Evolutionary conservation across 2,888 invertebrate species (phyloP).

Genomic region (Lysandra coridon): DNA sequence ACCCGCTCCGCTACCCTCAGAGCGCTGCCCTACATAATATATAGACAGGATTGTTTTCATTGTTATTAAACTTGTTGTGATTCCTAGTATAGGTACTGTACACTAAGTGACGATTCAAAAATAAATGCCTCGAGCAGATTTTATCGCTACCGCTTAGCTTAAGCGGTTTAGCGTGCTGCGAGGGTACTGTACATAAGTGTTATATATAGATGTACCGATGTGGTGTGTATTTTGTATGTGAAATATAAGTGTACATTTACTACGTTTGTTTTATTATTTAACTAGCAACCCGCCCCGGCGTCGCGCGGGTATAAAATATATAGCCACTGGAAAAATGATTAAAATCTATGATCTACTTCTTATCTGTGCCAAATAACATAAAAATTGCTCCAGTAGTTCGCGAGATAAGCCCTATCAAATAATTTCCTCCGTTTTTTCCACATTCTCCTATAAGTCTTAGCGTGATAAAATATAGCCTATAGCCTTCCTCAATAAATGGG

Average conservation of each 20-base stretch:
- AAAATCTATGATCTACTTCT: too few relatives aligned
- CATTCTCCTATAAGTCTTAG: too few relatives aligned
- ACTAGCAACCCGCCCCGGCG: too few relatives aligned
- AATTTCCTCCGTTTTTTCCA: too few relatives aligned
- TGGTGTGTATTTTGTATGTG: slow-evolving; percentile 74
- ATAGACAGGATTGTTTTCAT: slow-evolving; percentile 25
- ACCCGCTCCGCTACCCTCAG: slow-evolving; percentile 26
- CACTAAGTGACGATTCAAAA: slow-evolving; percentile 1
- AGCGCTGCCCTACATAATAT: not conserved
- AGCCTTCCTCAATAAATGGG: too few relatives aligned
- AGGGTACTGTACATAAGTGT: slow-evolving; percentile 52
- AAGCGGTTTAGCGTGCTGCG: not conserved
- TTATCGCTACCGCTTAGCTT: slow-evolving; percentile 2
- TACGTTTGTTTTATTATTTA: slow-evolving; percentile 63
- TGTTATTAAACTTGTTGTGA: slow-evolving; percentile 16
- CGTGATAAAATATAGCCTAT: too few relatives aligned
- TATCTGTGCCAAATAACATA: too few relatives aligned
- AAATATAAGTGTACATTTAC: slow-evolving; percentile 77
- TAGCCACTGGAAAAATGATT: too few relatives aligned
- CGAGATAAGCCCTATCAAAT: too few relatives aligned
- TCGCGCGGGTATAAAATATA: too few relatives aligned
- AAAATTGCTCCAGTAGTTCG: too few relatives aligned
- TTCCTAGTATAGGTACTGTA: not conserved
- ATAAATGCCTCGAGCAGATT: not conserved
- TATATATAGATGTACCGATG: slow-evolving; percentile 45